Percentiles rank a stretch among this genome's conserved stretches.
Conservation (phyloP, 1,140 invertebrate genomes). For the Cheumatopsyche charites region DNA sequence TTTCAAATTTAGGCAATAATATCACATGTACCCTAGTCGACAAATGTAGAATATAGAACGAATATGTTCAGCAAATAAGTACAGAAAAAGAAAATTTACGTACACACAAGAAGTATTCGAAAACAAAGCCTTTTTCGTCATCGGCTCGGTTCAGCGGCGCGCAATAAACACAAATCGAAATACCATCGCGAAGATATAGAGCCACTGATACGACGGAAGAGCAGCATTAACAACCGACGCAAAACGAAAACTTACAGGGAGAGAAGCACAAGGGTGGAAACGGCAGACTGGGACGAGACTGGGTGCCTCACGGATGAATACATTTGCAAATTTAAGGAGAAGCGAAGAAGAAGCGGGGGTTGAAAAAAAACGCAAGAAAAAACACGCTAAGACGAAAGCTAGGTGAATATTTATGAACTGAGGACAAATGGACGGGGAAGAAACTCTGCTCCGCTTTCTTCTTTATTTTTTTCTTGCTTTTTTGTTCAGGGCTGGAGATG, state of each 20-base stretch:
- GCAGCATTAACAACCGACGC: constrained; percentile 23
- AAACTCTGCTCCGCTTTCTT: constrained; percentile 12
- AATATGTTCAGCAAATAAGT: no score
- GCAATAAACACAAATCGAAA: constrained; percentile 24
- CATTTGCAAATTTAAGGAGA: constrained; percentile 47
- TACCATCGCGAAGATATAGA: constrained; percentile 22
- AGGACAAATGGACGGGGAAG: constrained; percentile 36
- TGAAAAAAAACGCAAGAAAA: constrained; percentile 42
- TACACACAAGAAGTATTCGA: background rate
- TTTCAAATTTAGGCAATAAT: no score
- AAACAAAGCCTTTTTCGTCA: background rate
- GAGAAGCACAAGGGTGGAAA: constrained; percentile 31
- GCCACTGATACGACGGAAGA: constrained; percentile 27
- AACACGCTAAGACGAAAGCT: constrained; percentile 47
- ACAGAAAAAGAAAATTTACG: no score
- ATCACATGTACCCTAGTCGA: no score
- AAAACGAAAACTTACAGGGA: constrained; percentile 32
- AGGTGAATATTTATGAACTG: constrained; percentile 49
- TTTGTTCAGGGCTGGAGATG: no score
- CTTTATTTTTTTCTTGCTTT: background rate
- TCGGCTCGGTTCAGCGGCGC: background rate
- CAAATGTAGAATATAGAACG: no score
- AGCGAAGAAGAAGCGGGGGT: no score
- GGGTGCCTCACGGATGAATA: constrained; percentile 46
- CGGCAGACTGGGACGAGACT: constrained; percentile 23